A percentile compares a stretch with the other conserved stretches of the same genome.
Conservation (phyloP, 2,113 vertebrate species). For the Ellobius talpinus region DNA sequence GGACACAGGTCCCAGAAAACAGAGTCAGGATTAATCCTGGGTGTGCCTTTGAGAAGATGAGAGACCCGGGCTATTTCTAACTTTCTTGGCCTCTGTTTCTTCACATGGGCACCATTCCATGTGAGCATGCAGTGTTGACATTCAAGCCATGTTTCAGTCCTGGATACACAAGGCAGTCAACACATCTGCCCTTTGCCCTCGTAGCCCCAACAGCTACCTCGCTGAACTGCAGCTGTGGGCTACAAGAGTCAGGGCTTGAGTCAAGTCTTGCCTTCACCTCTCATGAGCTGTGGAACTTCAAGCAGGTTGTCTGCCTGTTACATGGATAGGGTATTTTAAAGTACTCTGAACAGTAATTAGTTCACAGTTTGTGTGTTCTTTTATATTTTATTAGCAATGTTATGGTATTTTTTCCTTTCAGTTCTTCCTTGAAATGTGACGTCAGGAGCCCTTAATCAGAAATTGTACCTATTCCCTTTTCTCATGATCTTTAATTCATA, state of each 20-base stretch:
- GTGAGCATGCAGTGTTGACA: accelerated
- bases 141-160: no score
- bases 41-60: background rate
- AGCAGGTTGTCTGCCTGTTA: background rate
- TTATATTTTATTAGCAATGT: background rate
- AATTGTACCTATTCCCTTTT: no score
- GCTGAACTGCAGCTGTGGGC: accelerated
- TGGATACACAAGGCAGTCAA: accelerated
- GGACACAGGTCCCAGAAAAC: background rate
- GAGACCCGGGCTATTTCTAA: background rate
- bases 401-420: background rate
- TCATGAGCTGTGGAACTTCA: background rate
- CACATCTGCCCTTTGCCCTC: background rate
- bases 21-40: background rate
- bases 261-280: accelerated
- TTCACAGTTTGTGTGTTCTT: background rate
- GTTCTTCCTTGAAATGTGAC: background rate
- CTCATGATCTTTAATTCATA: background rate
- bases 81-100: background rate
- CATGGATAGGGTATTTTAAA: background rate
- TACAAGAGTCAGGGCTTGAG: background rate
- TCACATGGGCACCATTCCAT: accelerated
- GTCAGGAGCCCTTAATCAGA: background rate
- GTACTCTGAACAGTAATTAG: background rate
- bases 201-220: background rate